These are phyloP conservation scores for Bradypodion ventrale DNA, from an alignment of 2,797 vertebrate species.

Conservation along the genomic window DNA sequence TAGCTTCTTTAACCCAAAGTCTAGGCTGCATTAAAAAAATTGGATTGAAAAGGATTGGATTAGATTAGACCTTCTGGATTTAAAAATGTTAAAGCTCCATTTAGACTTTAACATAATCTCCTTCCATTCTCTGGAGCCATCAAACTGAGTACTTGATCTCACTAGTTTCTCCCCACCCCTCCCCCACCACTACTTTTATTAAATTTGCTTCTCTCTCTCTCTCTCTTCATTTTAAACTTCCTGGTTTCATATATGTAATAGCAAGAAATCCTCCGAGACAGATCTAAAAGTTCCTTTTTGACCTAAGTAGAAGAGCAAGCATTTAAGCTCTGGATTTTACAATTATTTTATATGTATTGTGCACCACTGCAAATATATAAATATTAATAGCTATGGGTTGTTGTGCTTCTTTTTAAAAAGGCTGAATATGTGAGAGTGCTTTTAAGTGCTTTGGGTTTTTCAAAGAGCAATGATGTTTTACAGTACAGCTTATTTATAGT, in stretches of 20 bases:
- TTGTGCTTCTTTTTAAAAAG: background rate
- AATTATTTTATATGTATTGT: constrained; percentile 73
- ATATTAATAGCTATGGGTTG: constrained; percentile 65
- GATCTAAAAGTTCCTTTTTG: constrained; percentile 70
- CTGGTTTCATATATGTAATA: constrained; percentile 76
- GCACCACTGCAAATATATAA: constrained; percentile 67
- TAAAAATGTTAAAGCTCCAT: constrained; percentile 94
- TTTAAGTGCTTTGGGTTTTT: constrained; percentile 74
- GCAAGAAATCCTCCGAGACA: constrained; percentile 73
- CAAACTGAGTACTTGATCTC: constrained; percentile 81
- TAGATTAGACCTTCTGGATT: constrained; percentile 96
- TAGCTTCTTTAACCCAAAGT: constrained; percentile 90
- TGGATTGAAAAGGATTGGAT: constrained; percentile 98
- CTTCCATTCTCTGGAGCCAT: constrained; percentile 85
- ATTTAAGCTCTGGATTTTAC: constrained; percentile 73
- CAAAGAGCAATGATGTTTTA: constrained; percentile 60
- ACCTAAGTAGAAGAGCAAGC: constrained; percentile 62
- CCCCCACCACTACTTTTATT: constrained; percentile 69
- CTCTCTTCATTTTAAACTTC: constrained; percentile 70
- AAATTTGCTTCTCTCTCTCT: constrained; percentile 66
- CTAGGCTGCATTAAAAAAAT: constrained; percentile 97
- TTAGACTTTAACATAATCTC: constrained; percentile 95
- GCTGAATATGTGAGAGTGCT: constrained; percentile 76
- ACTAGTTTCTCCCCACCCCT: constrained; percentile 74
- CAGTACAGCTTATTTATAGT: constrained; percentile 63